A percentile compares a stretch with the other conserved stretches of the same genome.
phyloP scores from a whole-genome alignment of 2,888 invertebrate species.

The Eupithecia abbreviata region DNA sequence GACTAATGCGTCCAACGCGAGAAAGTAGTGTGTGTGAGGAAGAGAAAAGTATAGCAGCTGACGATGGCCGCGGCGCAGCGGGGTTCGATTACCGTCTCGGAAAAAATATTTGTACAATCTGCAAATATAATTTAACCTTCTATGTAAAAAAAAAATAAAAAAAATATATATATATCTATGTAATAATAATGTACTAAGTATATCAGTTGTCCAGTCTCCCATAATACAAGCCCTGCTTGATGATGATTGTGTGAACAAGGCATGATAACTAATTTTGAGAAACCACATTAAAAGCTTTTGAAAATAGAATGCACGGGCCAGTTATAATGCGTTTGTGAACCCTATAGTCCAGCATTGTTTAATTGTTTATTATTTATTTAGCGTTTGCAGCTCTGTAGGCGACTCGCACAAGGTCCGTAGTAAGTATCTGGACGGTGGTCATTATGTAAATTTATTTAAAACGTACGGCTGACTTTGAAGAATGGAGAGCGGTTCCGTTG shows the following conservation, averaged over 20 bases:
- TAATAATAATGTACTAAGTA: not conserved
- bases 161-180: too few species aligned
- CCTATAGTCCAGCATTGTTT: not conserved
- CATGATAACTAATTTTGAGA: too few species aligned
- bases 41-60: not conserved
- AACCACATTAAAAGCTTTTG: too few species aligned
- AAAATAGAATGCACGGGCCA: too few species aligned
- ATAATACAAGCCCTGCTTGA: not conserved
- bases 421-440: constrained; percentile 35
- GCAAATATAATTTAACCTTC: not conserved
- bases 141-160: not conserved
- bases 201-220: not conserved
- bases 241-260: not conserved
- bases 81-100: not conserved
- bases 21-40: too few species aligned
- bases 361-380: not conserved
- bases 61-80: not conserved
- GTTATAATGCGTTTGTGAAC: too few species aligned
- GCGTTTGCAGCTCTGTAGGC: not conserved
- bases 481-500: constrained; percentile 42
- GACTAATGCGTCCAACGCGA: too few species aligned
- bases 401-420: constrained; percentile 14
- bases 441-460: constrained; percentile 49
- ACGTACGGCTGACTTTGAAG: constrained; percentile 45
- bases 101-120: not conserved